Evolutionary conservation across 23 tunicate species (phyloP).

Genomic region (Ciona savignyi): DNA sequence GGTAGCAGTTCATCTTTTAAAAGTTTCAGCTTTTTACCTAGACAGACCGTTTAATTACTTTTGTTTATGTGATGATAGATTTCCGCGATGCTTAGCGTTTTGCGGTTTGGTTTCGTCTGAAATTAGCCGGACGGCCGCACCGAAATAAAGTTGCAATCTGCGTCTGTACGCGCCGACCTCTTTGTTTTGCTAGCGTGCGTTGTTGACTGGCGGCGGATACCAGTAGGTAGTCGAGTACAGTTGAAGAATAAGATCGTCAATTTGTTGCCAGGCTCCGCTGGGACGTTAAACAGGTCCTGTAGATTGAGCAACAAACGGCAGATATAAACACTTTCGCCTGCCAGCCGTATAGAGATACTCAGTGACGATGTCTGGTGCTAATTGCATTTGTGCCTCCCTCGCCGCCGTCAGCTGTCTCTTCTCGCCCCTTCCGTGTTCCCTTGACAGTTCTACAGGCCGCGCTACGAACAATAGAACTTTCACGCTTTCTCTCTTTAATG

Average conservation of each 20-base stretch:
- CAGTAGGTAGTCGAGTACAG: background rate
- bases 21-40: too few species aligned
- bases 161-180: too few species aligned
- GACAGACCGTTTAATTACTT: too few species aligned
- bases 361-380: background rate
- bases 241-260: background rate
- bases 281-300: background rate
- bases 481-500: background rate
- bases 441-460: background rate
- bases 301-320: background rate
- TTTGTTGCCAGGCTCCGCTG: background rate
- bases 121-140: background rate
- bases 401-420: background rate
- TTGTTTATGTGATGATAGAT: too few species aligned
- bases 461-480: background rate
- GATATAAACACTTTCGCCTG: constrained; percentile 1
- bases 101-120: background rate
- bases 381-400: background rate
- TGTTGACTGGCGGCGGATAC: background rate
- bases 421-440: background rate
- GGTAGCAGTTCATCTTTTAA: too few species aligned
- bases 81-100: too few species aligned
- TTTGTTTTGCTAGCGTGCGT: background rate
- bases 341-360: background rate
- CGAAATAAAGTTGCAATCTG: too few species aligned